Evolutionary conservation across 2,888 invertebrate genomes (phyloP).

Genomic region (Drosophila mettleri): DNA sequence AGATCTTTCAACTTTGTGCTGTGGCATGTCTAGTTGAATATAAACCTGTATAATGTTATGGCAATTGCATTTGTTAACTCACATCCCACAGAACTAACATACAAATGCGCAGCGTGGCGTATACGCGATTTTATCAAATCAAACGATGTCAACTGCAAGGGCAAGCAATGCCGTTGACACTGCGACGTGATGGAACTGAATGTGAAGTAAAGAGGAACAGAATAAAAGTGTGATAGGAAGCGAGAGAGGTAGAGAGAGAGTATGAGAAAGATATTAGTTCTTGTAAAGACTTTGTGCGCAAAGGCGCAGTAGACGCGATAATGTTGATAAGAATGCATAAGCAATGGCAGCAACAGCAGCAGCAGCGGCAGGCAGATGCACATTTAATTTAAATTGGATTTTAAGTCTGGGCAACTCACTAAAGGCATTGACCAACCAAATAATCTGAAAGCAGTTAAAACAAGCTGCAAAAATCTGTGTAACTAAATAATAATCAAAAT

Average conservation of each 20-base stretch:
- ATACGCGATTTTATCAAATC: constrained; percentile 63
- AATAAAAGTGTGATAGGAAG: neutral
- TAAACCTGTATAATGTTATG: constrained; percentile 48
- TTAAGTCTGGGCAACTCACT: constrained; percentile 20
- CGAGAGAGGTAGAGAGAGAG: neutral
- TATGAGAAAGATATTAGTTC: neutral
- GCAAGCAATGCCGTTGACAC: constrained; percentile 44
- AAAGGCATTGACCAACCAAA: constrained; percentile 16
- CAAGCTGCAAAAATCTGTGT: constrained; percentile 20
- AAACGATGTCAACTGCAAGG: constrained; percentile 44
- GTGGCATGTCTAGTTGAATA: constrained; percentile 27
- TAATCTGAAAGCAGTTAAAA: neutral
- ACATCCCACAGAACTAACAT: constrained; percentile 11
- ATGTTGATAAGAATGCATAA: constrained; percentile 37
- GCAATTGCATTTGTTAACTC: constrained; percentile 57
- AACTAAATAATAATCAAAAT: constrained; percentile 11
- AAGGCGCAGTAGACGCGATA: constrained; percentile 40
- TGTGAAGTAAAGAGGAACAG: neutral
- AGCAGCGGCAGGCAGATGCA: constrained; percentile 28
- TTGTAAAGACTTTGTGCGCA: constrained; percentile 21
- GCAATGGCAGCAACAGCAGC: constrained; percentile 23
- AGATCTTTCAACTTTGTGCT: constrained; percentile 5
- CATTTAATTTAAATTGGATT: constrained; percentile 45
- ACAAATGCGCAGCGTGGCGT: constrained; percentile 50
- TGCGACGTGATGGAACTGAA: constrained; percentile 35